Base-by-base conservation (phyloP, 2,888 invertebrate genomes). In the Torymus auratus region DNA sequence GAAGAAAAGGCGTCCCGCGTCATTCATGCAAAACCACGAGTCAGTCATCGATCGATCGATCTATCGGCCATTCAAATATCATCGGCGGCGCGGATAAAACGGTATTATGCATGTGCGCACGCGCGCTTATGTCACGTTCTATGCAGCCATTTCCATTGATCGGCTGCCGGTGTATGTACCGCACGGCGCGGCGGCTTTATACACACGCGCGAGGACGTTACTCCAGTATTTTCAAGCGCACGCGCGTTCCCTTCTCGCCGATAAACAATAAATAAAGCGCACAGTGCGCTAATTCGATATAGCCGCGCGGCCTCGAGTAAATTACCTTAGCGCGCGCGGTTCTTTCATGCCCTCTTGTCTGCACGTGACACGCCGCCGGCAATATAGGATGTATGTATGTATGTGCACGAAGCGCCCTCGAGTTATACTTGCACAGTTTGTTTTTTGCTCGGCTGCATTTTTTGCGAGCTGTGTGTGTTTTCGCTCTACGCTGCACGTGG, bases 201-300 rank as follows among this genome's bases (percentile, higher is more conserved):
- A 15, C 15, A 13, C 2, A n/a, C 41, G 15, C 23, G 53, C 60
- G 76, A 76, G 69, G 76, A 76, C 68, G 69, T 41, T 53, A 60
- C 75, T 58, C 68, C 60, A 55, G 69, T 55, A 55, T 76, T 76
- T 55, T 62, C 68, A 72, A 60, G 55, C 58, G 41, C 28, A 4
- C 7, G 7, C 52, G 52, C 15, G n/a, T 13, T 56, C 58, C 15
- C 64, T 58, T 17, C 23, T n/a, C 71, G 60, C 67, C 41, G 60
- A 73, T 78, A 78, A 78, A 73, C 68, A 73, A 78, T 73, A 78
- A 78, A 78, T 73, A 61, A 78, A 67, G 17, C 20, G 70, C 58
- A 28, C 28, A n/a, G 52, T 15, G 68, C 41, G 65, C 53, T 55
- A 62, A 72, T 62, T 73, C 55, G 41, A 60, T 50, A 17, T 15